phyloP scores from a whole-genome alignment of 2,113 vertebrate species.

The Amia ocellicauda region DNA sequence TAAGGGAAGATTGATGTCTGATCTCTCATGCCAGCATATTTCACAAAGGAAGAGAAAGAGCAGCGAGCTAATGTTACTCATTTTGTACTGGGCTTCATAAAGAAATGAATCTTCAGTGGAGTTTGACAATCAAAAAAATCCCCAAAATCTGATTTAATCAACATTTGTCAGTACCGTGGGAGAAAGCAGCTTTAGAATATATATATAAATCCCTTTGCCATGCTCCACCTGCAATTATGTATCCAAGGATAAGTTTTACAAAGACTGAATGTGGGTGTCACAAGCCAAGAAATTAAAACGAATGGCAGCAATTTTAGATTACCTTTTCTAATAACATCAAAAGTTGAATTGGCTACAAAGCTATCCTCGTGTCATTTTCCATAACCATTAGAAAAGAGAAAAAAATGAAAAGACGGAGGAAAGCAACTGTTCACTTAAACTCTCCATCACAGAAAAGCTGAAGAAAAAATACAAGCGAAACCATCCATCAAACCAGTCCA shows the following conservation, averaged over 20 bases:
- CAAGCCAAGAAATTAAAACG: constrained; percentile 22
- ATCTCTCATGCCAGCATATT: too few relatives aligned
- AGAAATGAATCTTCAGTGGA: too few relatives aligned
- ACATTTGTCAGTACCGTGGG: neutral
- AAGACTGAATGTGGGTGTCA: constrained; percentile 12
- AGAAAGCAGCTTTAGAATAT: neutral
- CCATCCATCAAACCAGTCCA: constrained; percentile 8
- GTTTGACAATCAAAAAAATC: too few relatives aligned
- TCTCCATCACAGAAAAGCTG: too few relatives aligned
- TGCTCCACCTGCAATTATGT: neutral
- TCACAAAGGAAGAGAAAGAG: too few relatives aligned
- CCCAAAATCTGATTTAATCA: too few relatives aligned
- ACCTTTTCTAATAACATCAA: constrained; percentile 13
- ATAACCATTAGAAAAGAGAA: too few relatives aligned
- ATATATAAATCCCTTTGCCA: neutral
- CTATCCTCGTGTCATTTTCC: neutral
- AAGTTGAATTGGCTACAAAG: constrained; percentile 23
- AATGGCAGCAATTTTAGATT: constrained; percentile 27
- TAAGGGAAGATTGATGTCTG: too few relatives aligned
- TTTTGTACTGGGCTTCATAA: too few relatives aligned
- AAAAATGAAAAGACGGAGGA: too few relatives aligned
- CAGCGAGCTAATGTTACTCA: too few relatives aligned
- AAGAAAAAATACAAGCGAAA: constrained; percentile 11
- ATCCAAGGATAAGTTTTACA: constrained; percentile 1
- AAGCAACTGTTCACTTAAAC: too few relatives aligned